Evolutionary conservation across 2,888 invertebrate species (phyloP), one percentile per base, ranked within the genome.

Genomic region (Nebria salina): DNA sequence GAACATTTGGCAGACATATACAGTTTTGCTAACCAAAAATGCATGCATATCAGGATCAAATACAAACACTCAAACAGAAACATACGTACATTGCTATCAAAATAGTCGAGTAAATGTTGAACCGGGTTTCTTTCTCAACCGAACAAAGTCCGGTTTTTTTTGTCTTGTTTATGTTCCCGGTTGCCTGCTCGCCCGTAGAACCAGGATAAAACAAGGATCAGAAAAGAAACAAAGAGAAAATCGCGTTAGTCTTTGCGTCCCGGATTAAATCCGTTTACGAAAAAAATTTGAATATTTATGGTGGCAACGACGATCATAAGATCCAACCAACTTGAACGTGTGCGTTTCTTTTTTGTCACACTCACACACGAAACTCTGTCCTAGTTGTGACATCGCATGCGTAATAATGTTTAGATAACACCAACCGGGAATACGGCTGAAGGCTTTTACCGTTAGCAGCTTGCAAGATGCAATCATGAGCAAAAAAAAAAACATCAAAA

Each of bases 251-350:
- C 65, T 76, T 76, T 76, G 76, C 65, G 76, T 54, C 77, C 11
- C 41, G 78, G 74, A 74, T 78, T 78, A 78, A 78, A 77, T 77
- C 72, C 73, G 77, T 77, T 77, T 78, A 73, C 20, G 78, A 26
- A 68, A 77, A 77, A 78, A 78, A 78, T 78, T 74, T 78, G 78
- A 78, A 78, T 78, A 78, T 78, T 78, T 78, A 78, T 78, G 78
- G 73, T 15, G 73, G 65, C 70, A 42, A 74, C 78, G 78, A 73
- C 77, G 77, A 77, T 77, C 77, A 77, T 72, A 77, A 78, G 73
- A 78, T 73, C 78, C 65, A 74, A 34, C 65, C 78, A 26, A 26
- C 34, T 5, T 72, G 20, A 26, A 15, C 34, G 72, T 72, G 13
- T 70, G 70, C 25, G 76, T 77, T 77, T 77, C 70, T 77, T 68